These are phyloP conservation scores for Amitus sp. DNA, from an alignment of 2,888 invertebrate species.

Conservation along the genomic window DNA sequence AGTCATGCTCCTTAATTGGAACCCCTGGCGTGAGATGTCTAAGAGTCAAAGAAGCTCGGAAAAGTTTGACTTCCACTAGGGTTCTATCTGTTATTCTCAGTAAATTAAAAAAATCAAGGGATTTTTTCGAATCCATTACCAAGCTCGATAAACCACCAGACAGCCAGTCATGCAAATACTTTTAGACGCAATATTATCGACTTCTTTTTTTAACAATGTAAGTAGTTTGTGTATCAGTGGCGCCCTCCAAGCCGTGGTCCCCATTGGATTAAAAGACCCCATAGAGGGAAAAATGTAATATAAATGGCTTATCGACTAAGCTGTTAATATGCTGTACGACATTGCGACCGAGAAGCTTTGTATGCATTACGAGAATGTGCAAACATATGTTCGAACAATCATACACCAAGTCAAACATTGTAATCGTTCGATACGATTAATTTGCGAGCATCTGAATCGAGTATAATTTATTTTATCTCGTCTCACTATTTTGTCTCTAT, in stretches of 20 bases:
- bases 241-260: slow-evolving; percentile 42
- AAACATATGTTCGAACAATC: slow-evolving; percentile 60
- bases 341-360: slow-evolving; percentile 57
- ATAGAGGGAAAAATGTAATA: slow-evolving; percentile 67
- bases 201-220: slow-evolving; percentile 25
- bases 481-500: no score
- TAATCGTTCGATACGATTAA: slow-evolving; percentile 24
- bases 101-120: background rate
- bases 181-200: no score
- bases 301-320: slow-evolving; percentile 66
- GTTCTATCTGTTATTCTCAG: background rate
- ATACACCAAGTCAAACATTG: slow-evolving; percentile 43
- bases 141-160: no score
- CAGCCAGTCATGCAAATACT: no score
- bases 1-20: slow-evolving; percentile 59
- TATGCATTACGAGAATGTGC: slow-evolving; percentile 58
- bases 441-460: no score
- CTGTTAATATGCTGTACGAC: slow-evolving; percentile 65
- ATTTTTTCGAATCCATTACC: no score
- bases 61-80: background rate
- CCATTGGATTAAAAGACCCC: slow-evolving; percentile 64
- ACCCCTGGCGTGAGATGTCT: slow-evolving; percentile 38
- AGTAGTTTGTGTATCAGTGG: slow-evolving; percentile 33
- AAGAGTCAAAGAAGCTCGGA: slow-evolving; percentile 25
- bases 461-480: no score